These are phyloP conservation scores for Chionis minor DNA, from an alignment of 2,113 vertebrate species.

Conservation along the genomic window DNA sequence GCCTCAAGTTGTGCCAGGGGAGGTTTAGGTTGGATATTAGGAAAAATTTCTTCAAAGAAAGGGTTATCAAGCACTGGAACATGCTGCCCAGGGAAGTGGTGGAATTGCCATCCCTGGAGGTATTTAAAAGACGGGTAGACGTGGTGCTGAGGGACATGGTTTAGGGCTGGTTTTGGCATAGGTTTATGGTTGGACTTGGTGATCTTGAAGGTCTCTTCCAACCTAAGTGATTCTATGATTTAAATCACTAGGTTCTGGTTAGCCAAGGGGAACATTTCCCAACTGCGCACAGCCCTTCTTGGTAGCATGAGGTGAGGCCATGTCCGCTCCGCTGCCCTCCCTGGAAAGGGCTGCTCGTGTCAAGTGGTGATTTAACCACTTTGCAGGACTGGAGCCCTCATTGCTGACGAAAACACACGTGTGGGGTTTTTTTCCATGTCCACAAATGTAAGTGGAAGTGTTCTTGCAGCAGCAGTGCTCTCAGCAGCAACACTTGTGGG, in stretches of 20 bases:
- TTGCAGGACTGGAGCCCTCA: neutral
- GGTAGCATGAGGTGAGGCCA: neutral
- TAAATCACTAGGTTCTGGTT: neutral
- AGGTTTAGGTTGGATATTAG: too few relatives aligned
- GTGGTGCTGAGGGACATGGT: too few relatives aligned
- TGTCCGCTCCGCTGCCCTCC: neutral
- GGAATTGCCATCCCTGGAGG: too few relatives aligned
- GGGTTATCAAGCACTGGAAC: too few relatives aligned
- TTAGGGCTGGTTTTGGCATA: too few relatives aligned
- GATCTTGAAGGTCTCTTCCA: too few relatives aligned
- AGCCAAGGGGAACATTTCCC: neutral
- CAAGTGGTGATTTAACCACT: fast-evolving
- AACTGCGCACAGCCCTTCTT: fast-evolving
- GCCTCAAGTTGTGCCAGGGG: too few relatives aligned
- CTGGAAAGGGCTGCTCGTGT: neutral
- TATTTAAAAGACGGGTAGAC: too few relatives aligned
- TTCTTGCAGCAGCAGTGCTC: neutral
- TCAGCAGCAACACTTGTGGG: fast-evolving
- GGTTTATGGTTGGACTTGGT: too few relatives aligned
- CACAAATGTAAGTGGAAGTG: neutral
- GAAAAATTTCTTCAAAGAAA: too few relatives aligned
- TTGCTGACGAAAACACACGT: neutral
- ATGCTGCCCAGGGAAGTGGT: too few relatives aligned
- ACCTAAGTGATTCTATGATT: neutral
- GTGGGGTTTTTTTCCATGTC: too few relatives aligned